Base-by-base conservation (phyloP, 2,113 vertebrate genomes). In the Neopipo cinnamomea region DNA sequence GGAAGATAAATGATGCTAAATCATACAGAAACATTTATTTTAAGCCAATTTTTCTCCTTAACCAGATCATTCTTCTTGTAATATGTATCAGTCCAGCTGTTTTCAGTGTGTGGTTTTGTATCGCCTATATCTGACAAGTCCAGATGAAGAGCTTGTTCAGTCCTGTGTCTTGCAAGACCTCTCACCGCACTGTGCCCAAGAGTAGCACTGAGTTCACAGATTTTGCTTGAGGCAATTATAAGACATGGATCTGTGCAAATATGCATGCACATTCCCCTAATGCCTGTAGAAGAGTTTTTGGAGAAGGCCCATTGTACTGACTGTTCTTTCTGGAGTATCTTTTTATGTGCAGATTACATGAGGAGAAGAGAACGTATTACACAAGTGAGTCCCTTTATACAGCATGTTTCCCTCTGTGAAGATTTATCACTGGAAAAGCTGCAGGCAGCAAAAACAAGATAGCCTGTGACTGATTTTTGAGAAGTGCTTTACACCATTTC, bases 81-180 rank as follows among this genome's bases (percentile, higher is more conserved):
- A 5, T 4, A 3, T 1, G 5, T 9, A 37, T 8, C 27, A 74
- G 27, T 4, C 27, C 63, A 31, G 7, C 11, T 62, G 59, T 0
- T 87, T 72, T 24, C 24, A 14, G 11, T 7, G 12, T 6, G 37
- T 22, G 16, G 41, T 19, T 88, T 73, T 68, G 18, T 12, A 37
- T 2, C 2, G 1, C 13, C 7, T 1, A 1, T 9, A 10, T 18
- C 39, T 33, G 31, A 42, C 5, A 14, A 0, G 5, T 44, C n/a
- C 47, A 23, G 12, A 27, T 16, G 46, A 85, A 28, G 53, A 73
- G 12, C 16, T 31, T 30, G 14, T 39, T 16, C 31, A 65, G 11
- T 9, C 33, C 15, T 6, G 1, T 6, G 2, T 28, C 33, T 37
- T 50, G 24, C 19, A 71, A 66, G 33, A 55, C 17, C 41, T 55